A percentile compares a stretch with the other conserved stretches of the same genome.
These are phyloP conservation scores for Tetropium fuscum DNA, from an alignment of 2,888 invertebrate species.

Conservation along the genomic window DNA sequence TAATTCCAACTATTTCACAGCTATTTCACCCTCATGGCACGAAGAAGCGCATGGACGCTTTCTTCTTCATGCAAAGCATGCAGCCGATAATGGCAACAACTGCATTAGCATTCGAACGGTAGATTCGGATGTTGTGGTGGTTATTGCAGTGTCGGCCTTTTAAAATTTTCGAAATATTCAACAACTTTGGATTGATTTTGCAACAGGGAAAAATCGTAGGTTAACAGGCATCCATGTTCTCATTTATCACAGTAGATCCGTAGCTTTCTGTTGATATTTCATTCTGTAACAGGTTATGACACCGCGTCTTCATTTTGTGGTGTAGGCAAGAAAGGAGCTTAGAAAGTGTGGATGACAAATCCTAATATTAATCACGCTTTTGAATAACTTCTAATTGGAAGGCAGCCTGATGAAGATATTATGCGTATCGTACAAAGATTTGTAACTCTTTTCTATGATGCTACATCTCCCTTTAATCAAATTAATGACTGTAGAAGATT, in stretches of 20 bases:
- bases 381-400: background rate
- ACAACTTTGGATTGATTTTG: constrained; percentile 8
- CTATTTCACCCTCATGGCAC: constrained; percentile 11
- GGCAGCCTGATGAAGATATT: background rate
- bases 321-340: background rate
- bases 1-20: no score
- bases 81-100: constrained; percentile 19
- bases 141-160: constrained; percentile 18
- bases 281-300: background rate
- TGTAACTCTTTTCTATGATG: constrained; percentile 12
- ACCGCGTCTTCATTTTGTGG: constrained; percentile 11
- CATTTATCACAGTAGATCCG: constrained; percentile 8
- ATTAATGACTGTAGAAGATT: constrained; percentile 10
- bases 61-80: constrained; percentile 23
- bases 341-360: background rate
- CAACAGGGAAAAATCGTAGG: constrained; percentile 3
- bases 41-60: constrained; percentile 22
- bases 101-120: background rate
- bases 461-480: constrained; percentile 13
- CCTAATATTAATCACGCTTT: background rate
- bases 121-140: constrained; percentile 10
- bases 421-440: constrained; percentile 12
- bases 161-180: constrained; percentile 13
- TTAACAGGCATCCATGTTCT: constrained; percentile 6
- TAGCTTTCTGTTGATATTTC: constrained; percentile 2